phyloP scores from a whole-genome alignment of 2,113 vertebrate species.

The Oreochromis aureus region DNA sequence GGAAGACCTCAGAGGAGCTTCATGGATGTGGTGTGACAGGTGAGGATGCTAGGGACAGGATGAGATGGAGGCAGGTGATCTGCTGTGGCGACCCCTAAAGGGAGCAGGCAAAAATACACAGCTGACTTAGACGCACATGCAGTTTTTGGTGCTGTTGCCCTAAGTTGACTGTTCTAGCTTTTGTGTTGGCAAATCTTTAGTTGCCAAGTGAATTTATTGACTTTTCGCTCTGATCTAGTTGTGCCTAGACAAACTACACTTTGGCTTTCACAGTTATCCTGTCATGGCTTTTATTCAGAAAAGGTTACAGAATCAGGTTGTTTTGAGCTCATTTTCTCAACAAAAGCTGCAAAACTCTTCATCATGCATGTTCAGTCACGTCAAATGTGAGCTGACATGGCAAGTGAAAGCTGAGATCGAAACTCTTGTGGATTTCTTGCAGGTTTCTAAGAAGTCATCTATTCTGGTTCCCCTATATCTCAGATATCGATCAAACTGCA shows the following conservation, averaged over 20 bases:
- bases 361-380: accelerated
- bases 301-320: not conserved
- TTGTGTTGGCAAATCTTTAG: not conserved
- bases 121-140: not conserved
- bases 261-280: not conserved
- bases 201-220: not conserved
- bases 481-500: not conserved
- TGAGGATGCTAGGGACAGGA: not conserved
- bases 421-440: not conserved
- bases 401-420: accelerated
- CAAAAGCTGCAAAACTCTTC: not conserved
- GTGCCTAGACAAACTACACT: not conserved
- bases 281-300: not conserved
- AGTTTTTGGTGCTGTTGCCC: not conserved
- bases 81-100: not conserved
- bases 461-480: not conserved
- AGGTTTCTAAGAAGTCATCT: not conserved
- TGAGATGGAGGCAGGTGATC: not conserved
- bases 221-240: not conserved
- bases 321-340: not conserved
- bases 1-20: not conserved
- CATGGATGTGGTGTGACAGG: not conserved
- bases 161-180: not conserved
- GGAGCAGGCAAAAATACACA: not conserved
- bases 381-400: not conserved